These are phyloP conservation scores for Troglohyphantes excavatus DNA, from an alignment of 2,888 invertebrate species.

Conservation along the genomic window DNA sequence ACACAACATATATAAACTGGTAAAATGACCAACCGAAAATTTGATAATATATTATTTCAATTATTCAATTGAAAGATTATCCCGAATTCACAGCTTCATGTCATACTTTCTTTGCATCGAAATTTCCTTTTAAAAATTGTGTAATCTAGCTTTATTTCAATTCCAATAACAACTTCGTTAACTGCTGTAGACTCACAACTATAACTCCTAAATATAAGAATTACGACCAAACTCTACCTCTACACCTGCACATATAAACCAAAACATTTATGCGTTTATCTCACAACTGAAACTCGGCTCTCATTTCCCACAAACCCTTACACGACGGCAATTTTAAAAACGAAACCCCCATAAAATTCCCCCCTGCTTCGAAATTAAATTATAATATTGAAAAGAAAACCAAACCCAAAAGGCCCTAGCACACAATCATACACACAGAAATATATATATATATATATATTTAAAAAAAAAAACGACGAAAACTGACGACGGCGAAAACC, in stretches of 20 bases:
- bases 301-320: neutral
- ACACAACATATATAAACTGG: too few species aligned
- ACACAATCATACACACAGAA: neutral
- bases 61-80: too few species aligned
- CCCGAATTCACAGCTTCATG: too few species aligned
- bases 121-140: too few species aligned
- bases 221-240: neutral
- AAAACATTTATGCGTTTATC: neutral
- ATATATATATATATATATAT: neutral
- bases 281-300: neutral
- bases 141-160: too few species aligned
- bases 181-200: too few species aligned
- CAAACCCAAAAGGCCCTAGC: neutral
- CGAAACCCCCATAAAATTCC: neutral
- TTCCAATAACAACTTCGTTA: too few species aligned
- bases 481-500: neutral
- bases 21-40: too few species aligned
- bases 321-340: neutral
- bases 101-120: too few species aligned
- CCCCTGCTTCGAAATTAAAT: conserved; percentile 27
- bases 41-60: too few species aligned
- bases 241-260: neutral
- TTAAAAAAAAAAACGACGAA: neutral
- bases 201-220: neutral
- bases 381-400: conserved; percentile 17